Evolutionary conservation across 2,113 vertebrate genomes (phyloP).

Genomic region (Chlamydotis undulata): DNA sequence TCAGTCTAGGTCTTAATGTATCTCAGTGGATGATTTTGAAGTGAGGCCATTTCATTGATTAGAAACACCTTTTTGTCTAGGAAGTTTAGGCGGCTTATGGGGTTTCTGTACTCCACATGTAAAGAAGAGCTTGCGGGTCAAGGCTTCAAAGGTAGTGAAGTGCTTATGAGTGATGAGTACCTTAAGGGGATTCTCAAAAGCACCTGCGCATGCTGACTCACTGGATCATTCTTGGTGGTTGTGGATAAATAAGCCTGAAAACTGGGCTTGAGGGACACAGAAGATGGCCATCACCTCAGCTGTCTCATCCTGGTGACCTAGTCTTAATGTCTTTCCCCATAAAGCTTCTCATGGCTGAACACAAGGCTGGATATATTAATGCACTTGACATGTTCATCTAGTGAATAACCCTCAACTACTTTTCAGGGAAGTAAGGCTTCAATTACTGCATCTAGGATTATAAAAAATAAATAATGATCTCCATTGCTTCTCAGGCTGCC

Average conservation of each 20-base stretch:
- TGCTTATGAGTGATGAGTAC: not conserved
- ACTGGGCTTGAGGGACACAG: not conserved
- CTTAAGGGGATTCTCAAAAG: not conserved
- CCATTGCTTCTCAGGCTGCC: not conserved
- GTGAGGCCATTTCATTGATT: not conserved
- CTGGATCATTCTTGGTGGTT: not conserved
- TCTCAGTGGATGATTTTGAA: not conserved
- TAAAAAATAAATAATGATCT: not conserved
- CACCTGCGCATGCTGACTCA: not conserved
- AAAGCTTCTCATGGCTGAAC: not conserved
- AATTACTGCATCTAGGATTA: not conserved
- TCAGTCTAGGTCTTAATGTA: not conserved
- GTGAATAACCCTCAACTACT: not conserved
- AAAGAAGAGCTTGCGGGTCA: not conserved
- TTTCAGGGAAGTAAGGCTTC: not conserved
- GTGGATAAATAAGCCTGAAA: not conserved
- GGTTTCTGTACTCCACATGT: not conserved
- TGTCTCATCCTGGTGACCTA: not conserved
- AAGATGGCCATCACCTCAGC: not conserved
- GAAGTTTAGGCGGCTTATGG: not conserved
- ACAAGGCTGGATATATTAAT: not conserved
- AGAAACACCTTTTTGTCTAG: not conserved
- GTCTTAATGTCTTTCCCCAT: not conserved
- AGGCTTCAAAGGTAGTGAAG: not conserved
- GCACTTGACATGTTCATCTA: not conserved